A percentile compares a stretch with the other conserved stretches of the same genome.
Evolutionary conservation across 37 sponge, comb jelly and placozoan genomes (phyloP).

Genomic region (Ephydatia muelleri): DNA sequence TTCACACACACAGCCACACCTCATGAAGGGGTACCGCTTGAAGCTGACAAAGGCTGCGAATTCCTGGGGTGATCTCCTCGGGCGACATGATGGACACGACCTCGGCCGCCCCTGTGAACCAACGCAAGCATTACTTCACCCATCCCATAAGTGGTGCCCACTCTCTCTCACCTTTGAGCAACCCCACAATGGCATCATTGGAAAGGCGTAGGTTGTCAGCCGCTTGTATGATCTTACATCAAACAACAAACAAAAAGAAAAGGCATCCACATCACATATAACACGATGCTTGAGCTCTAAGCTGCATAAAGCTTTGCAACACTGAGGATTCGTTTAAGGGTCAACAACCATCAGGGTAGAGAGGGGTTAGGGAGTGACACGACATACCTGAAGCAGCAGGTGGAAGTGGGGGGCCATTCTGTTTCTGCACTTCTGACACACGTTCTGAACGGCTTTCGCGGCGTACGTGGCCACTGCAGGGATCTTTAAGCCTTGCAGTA

Average conservation of each 20-base stretch:
- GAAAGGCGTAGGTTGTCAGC: constrained; percentile 63
- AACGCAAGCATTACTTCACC: background rate
- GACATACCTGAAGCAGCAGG: constrained; percentile 50
- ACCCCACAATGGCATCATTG: constrained; percentile 68
- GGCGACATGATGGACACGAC: constrained; percentile 39
- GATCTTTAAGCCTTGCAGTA: constrained; percentile 52
- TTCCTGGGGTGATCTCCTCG: constrained; percentile 45
- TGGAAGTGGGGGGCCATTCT: constrained; percentile 63
- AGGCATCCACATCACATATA: background rate
- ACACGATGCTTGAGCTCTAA: background rate
- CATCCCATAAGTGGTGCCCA: background rate
- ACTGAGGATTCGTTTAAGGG: background rate
- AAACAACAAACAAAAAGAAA: background rate
- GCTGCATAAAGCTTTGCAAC: background rate
- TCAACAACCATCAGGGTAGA: background rate
- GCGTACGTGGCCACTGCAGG: constrained; percentile 60
- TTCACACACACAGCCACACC: constrained; percentile 4
- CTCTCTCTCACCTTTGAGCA: constrained; percentile 44
- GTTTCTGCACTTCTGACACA: constrained; percentile 68
- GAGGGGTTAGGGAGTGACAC: background rate
- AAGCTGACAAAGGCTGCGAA: constrained; percentile 41
- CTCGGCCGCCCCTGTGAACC: constrained; percentile 45
- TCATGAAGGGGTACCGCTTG: constrained; percentile 24
- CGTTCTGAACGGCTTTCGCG: constrained; percentile 66
- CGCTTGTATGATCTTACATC: constrained; percentile 57